A percentile compares a stretch with the other conserved stretches of the same genome.
Conservation (phyloP, 53 echinoderm and acorn worm species). For the Holothuria scabra region DNA sequence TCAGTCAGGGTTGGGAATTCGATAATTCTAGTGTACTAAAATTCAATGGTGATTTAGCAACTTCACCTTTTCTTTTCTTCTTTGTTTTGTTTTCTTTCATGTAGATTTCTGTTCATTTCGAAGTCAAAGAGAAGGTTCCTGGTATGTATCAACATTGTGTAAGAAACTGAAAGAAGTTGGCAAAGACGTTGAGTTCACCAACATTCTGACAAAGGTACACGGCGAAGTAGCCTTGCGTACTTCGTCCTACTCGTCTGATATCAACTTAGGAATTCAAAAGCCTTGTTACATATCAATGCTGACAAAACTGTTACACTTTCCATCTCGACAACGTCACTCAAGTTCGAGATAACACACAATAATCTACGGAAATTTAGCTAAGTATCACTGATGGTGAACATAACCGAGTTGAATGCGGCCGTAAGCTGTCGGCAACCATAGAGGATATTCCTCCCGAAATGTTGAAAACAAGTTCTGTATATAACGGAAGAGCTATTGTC, state of each 20-base stretch:
- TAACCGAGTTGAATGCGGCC: too few relatives aligned
- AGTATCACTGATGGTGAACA: too few relatives aligned
- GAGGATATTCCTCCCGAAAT: too few relatives aligned
- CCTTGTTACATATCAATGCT: slow-evolving; percentile 94
- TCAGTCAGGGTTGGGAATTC: too few relatives aligned
- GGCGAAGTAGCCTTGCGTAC: slow-evolving; percentile 69
- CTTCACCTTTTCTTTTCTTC: too few relatives aligned
- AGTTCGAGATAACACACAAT: too few relatives aligned
- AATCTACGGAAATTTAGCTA: too few relatives aligned
- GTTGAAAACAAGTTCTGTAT: too few relatives aligned
- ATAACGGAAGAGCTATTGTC: too few relatives aligned
- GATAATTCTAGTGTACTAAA: too few relatives aligned
- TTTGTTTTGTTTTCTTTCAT: background rate
- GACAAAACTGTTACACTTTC: slow-evolving; percentile 77
- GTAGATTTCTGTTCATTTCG: slow-evolving; percentile 85
- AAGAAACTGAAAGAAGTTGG: slow-evolving; percentile 73
- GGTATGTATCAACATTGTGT: slow-evolving; percentile 82
- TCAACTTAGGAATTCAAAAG: slow-evolving; percentile 86
- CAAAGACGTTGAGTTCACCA: slow-evolving; percentile 71
- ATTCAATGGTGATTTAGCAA: too few relatives aligned
- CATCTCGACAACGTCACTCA: slow-evolving; percentile 10
- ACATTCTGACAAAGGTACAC: slow-evolving; percentile 84
- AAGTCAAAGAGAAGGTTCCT: slow-evolving; percentile 79
- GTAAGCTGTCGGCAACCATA: too few relatives aligned
- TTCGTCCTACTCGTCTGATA: slow-evolving; percentile 67